Percentiles rank a stretch among this genome's conserved stretches.
These are phyloP conservation scores for Sarcophilus harrisii DNA, from an alignment of 2,797 vertebrate species.

Conservation along the genomic window DNA sequence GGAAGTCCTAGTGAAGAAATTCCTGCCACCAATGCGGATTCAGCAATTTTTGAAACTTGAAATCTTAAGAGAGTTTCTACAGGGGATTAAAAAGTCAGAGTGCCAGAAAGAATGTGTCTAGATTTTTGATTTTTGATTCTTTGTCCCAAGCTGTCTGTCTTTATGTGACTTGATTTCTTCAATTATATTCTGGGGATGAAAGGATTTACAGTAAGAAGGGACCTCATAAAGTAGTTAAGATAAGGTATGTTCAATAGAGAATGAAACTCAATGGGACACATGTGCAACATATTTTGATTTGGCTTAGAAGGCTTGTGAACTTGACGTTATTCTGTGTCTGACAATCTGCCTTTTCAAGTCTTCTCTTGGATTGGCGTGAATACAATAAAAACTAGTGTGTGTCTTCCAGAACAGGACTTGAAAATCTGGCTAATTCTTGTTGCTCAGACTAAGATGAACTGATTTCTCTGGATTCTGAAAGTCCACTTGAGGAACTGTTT, in stretches of 20 bases:
- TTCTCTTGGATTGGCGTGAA: constrained; percentile 23
- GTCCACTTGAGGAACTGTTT: constrained; percentile 42
- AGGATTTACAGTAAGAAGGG: neutral
- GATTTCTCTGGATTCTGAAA: constrained; percentile 32
- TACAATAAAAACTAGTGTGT: constrained; percentile 15
- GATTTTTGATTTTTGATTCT: neutral
- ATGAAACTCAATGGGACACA: neutral
- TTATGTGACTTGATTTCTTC: constrained; percentile 1
- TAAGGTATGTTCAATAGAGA: constrained; percentile 28
- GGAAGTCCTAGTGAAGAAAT: neutral
- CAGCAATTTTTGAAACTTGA: neutral
- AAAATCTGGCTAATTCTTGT: neutral
- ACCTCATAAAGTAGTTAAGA: constrained; percentile 11
- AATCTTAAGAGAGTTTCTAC: neutral
- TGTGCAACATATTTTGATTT: constrained; percentile 45
- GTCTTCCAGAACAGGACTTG: constrained; percentile 5
- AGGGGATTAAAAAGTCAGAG: neutral
- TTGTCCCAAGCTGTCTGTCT: neutral
- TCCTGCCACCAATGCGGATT: neutral
- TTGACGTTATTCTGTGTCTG: constrained; percentile 9
- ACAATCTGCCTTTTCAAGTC: constrained; percentile 14
- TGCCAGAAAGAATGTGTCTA: neutral
- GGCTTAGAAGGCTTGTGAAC: neutral
- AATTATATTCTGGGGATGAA: neutral
- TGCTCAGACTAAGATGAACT: neutral